Percentiles rank a stretch among this genome's conserved stretches.
phyloP scores from a whole-genome alignment of 2,113 vertebrate genomes.

The Crotalus horridus region DNA sequence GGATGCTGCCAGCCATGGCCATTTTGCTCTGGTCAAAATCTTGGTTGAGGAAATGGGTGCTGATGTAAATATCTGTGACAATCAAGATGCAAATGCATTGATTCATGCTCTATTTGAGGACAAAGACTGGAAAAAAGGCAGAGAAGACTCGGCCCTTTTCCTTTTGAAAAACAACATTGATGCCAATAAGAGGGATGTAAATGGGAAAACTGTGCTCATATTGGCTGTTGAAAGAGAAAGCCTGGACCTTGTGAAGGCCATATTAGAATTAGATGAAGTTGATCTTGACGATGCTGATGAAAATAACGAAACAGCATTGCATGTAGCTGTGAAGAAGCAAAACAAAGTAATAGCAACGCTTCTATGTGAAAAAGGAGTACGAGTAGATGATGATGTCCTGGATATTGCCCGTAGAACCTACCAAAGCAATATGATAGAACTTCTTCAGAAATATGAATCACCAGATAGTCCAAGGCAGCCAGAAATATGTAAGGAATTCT shows the following conservation, averaged over 20 bases:
- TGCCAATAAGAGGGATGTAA: constrained; percentile 52
- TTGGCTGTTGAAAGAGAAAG: constrained; percentile 59
- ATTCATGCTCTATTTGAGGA: constrained; percentile 12
- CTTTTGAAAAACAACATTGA: constrained; percentile 44
- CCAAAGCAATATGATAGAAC: rapidly evolving
- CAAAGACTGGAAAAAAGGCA: rapidly evolving
- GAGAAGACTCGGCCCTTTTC: rapidly evolving
- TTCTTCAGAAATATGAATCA: constrained; percentile 36
- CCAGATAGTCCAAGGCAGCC: not conserved
- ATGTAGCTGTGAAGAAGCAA: constrained; percentile 42
- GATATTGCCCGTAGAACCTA: not conserved
- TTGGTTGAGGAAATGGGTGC: constrained; percentile 66
- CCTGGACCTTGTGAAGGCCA: constrained; percentile 45
- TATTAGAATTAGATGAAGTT: constrained; percentile 50
- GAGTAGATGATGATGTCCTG: constrained; percentile 43
- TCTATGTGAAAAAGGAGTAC: constrained; percentile 57
- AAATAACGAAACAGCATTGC: constrained; percentile 58
- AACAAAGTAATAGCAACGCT: not conserved
- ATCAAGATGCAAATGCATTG: constrained; percentile 65
- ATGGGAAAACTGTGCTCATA: constrained; percentile 66
- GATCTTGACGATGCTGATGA: constrained; percentile 55
- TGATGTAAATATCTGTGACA: constrained; percentile 59
- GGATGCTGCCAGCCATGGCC: constrained; percentile 52
- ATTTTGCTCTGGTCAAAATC: not conserved
- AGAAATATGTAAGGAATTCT: constrained; percentile 42